phyloP scores from a whole-genome alignment of 2,113 vertebrate species.

The Sturnus vulgaris region DNA sequence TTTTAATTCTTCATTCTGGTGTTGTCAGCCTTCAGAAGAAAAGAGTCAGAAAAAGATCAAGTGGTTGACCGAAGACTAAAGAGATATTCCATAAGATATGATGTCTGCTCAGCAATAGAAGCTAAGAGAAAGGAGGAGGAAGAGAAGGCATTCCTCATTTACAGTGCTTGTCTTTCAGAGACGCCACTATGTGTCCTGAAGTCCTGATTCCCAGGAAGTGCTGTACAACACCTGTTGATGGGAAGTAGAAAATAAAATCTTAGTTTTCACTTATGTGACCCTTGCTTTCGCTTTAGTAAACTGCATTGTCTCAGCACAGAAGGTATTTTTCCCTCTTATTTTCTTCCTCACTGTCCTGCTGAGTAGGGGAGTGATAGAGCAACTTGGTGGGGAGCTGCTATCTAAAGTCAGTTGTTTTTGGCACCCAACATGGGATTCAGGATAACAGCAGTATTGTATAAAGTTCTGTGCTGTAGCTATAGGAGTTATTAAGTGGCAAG shows the following conservation, averaged over 20 bases:
- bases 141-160: not conserved
- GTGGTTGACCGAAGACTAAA: not conserved
- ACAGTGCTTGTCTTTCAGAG: not conserved
- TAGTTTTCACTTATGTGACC: not conserved
- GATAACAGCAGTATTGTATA: not conserved
- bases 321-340: not conserved
- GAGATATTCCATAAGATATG: not conserved
- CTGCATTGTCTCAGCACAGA: not conserved
- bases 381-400: not conserved
- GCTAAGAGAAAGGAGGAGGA: not conserved
- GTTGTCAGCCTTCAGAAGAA: not conserved
- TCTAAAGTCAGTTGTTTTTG: not conserved
- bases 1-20: not conserved
- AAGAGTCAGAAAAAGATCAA: not conserved
- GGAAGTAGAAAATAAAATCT: not conserved
- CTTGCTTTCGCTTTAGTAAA: not conserved
- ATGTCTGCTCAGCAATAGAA: not conserved
- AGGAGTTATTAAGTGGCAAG: not conserved
- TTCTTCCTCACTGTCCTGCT: not conserved
- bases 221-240: not conserved
- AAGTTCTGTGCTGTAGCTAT: not conserved
- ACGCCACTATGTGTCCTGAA: not conserved
- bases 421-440: not conserved
- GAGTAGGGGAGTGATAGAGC: not conserved
- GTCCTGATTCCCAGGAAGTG: not conserved